phyloP scores from a whole-genome alignment of 2,797 vertebrate species.

The Varecia variegata region DNA sequence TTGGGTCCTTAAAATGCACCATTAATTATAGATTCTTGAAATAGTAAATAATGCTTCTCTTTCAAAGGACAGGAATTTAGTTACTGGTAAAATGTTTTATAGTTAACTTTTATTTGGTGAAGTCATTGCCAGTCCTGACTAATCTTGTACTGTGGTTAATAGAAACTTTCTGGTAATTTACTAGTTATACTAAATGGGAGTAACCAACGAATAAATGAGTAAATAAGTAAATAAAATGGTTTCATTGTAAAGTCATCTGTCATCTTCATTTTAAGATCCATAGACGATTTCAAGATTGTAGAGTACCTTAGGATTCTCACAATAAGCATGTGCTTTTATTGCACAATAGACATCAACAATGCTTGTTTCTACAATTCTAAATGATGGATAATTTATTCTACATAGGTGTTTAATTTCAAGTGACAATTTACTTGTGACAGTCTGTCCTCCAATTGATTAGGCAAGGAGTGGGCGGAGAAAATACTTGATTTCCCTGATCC shows the following conservation, averaged over 20 bases:
- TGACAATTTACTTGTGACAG: not conserved
- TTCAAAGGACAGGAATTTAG: conserved; percentile 20
- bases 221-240: conserved; percentile 16
- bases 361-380: not conserved
- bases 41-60: not conserved
- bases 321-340: not conserved
- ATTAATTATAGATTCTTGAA: not conserved
- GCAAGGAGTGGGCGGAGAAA: not conserved
- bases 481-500: not conserved
- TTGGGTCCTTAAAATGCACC: not conserved
- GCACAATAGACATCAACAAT: not conserved
- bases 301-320: not conserved
- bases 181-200: not conserved
- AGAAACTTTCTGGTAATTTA: conserved; percentile 1
- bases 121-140: not conserved
- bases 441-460: not conserved
- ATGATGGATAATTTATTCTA: not conserved
- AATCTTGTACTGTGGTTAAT: not conserved
- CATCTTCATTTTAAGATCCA: not conserved
- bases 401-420: not conserved
- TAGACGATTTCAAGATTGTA: not conserved
- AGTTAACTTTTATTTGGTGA: not conserved
- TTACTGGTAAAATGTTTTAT: not conserved
- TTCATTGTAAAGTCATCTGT: not conserved
- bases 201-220: not conserved